A percentile compares a stretch with the other conserved stretches of the same genome.
Conservation (phyloP, 2,113 vertebrate genomes). For the Tragelaphus scriptus region DNA sequence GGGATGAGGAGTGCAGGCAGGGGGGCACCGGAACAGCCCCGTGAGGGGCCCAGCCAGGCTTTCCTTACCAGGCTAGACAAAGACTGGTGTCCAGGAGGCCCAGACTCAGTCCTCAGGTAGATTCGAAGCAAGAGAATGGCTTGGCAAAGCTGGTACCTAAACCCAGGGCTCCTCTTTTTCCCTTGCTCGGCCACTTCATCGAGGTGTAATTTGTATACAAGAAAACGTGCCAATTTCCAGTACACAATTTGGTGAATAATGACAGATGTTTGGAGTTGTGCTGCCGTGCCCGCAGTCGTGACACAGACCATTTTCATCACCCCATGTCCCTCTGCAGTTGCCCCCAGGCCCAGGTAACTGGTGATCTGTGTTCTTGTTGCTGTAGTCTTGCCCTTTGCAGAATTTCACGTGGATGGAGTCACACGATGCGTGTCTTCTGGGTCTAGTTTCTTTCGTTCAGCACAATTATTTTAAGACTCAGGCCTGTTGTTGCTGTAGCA, state of each 20-base stretch:
- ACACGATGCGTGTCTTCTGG: accelerated
- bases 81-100: neutral
- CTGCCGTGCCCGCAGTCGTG: accelerated
- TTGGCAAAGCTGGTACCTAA: neutral
- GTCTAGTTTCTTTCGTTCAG: neutral
- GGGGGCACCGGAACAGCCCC: accelerated
- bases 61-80: neutral
- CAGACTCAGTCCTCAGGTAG: neutral
- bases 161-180: neutral
- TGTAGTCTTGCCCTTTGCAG: neutral
- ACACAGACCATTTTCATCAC: neutral
- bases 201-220: neutral
- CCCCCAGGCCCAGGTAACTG: neutral
- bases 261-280: neutral
- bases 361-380: neutral
- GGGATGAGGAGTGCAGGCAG: neutral
- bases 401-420: neutral
- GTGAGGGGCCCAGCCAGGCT: neutral
- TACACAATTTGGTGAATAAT: neutral
- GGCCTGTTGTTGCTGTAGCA: neutral
- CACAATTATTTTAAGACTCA: neutral
- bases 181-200: neutral
- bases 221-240: neutral
- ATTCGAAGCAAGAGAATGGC: neutral
- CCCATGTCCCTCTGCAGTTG: neutral